Conservation (phyloP, 2,888 invertebrate genomes). For the Colletes collaris region DNA sequence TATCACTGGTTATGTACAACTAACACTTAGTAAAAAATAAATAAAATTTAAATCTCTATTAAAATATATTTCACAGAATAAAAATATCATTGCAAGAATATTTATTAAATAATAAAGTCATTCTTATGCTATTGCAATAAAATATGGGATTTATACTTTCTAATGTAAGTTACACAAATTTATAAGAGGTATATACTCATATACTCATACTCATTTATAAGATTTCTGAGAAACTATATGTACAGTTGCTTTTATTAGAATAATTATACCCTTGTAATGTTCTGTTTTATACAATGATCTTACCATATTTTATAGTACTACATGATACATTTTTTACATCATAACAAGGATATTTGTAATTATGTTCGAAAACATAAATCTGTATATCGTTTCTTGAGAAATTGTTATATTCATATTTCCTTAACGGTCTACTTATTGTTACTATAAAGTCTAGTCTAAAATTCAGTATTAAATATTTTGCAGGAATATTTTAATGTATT, state of each 20-base stretch:
- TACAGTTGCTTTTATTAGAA: slow-evolving; percentile 9
- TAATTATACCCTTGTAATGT: slow-evolving; percentile 3
- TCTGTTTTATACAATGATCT: background rate
- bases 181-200: background rate
- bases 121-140: slow-evolving; percentile 7
- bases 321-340: too few relatives aligned
- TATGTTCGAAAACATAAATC: slow-evolving; percentile 7
- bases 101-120: slow-evolving; percentile 14
- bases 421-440: slow-evolving; percentile 4
- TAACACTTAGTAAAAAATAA: slow-evolving; percentile 11
- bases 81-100: too few relatives aligned
- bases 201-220: background rate
- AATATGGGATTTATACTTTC: slow-evolving; percentile 21
- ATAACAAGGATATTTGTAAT: background rate
- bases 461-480: slow-evolving; percentile 32
- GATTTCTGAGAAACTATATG: background rate
- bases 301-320: too few relatives aligned
- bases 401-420: slow-evolving; percentile 7
- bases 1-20: slow-evolving; percentile 20
- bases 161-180: background rate
- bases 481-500: slow-evolving; percentile 4
- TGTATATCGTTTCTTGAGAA: background rate
- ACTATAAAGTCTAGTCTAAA: slow-evolving; percentile 39
- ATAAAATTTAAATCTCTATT: slow-evolving; percentile 6
- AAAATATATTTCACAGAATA: slow-evolving; percentile 2